A percentile compares a stretch with the other conserved stretches of the same genome.
Evolutionary conservation across 2,888 invertebrate genomes (phyloP).

Genomic region (Deilephila porcellus): DNA sequence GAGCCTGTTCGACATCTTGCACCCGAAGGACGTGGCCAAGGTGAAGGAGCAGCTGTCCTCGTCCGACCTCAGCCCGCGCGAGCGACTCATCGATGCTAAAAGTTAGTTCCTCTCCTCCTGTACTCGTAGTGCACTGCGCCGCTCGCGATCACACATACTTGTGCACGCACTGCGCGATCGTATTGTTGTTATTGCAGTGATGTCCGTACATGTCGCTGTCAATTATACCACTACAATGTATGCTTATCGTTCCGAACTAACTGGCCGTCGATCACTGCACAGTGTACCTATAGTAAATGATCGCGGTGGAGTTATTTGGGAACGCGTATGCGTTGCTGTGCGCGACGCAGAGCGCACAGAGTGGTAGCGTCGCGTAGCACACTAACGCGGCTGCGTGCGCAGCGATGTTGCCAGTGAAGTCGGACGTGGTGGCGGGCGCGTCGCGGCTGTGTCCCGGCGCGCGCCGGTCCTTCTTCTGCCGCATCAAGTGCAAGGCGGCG

Average conservation of each 20-base stretch:
- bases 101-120: constrained; percentile 84
- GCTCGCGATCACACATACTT: not conserved
- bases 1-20: constrained; percentile 96
- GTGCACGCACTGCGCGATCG: not conserved
- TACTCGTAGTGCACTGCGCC: not conserved
- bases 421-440: constrained; percentile 91
- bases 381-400: constrained; percentile 35
- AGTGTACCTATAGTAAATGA: no score
- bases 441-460: constrained; percentile 94
- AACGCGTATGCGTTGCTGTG: not conserved
- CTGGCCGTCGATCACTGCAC: no score
- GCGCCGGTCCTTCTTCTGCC: constrained; percentile 95
- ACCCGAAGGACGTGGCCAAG: constrained; percentile 97
- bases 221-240: not conserved
- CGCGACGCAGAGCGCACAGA: not conserved
- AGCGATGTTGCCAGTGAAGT: constrained; percentile 96
- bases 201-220: not conserved
- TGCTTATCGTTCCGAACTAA: no score
- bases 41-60: constrained; percentile 97
- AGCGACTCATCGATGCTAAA: constrained; percentile 96
- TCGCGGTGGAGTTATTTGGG: no score
- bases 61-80: constrained; percentile 94
- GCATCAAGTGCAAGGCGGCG: constrained; percentile 91
- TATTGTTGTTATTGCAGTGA: not conserved
- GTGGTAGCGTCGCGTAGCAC: no score